phyloP scores from a whole-genome alignment of 2,888 invertebrate genomes.

The Tribolium freemani region DNA sequence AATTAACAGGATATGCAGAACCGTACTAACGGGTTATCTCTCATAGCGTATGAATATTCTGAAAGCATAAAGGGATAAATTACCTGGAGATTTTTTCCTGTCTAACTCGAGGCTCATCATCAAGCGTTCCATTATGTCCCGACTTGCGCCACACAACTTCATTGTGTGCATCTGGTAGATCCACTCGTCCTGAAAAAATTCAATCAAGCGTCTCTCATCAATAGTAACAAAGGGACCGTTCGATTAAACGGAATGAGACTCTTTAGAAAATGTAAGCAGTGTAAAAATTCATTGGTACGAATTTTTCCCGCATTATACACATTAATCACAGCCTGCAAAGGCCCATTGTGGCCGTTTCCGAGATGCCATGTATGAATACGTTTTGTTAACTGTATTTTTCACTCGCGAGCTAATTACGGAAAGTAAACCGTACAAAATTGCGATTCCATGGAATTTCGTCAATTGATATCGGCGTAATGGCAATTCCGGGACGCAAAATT shows the following conservation, averaged over 20 bases:
- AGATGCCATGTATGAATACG: slow-evolving; percentile 1
- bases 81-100: slow-evolving; percentile 69
- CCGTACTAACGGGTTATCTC: slow-evolving; percentile 8
- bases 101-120: slow-evolving; percentile 62
- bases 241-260: slow-evolving; percentile 8
- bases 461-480: slow-evolving; percentile 3
- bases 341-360: slow-evolving; percentile 12
- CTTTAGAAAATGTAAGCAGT: slow-evolving; percentile 11
- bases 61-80: slow-evolving; percentile 40
- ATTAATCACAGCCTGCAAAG: slow-evolving; percentile 9
- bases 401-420: slow-evolving; percentile 6
- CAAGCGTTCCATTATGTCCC: slow-evolving; percentile 70
- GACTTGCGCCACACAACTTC: slow-evolving; percentile 80
- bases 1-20: slow-evolving; percentile 15
- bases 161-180: slow-evolving; percentile 80
- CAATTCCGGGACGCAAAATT: neutral
- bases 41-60: slow-evolving; percentile 11
- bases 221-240: slow-evolving; percentile 12
- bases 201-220: slow-evolving; percentile 23
- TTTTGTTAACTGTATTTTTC: slow-evolving; percentile 2
- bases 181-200: slow-evolving; percentile 71
- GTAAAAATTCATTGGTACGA: slow-evolving; percentile 6
- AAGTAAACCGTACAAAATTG: slow-evolving; percentile 13
- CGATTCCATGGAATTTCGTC: slow-evolving; percentile 10
- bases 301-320: slow-evolving; percentile 1